phyloP scores from a whole-genome alignment of 2,113 vertebrate species.

The Delphinapterus leucas region DNA sequence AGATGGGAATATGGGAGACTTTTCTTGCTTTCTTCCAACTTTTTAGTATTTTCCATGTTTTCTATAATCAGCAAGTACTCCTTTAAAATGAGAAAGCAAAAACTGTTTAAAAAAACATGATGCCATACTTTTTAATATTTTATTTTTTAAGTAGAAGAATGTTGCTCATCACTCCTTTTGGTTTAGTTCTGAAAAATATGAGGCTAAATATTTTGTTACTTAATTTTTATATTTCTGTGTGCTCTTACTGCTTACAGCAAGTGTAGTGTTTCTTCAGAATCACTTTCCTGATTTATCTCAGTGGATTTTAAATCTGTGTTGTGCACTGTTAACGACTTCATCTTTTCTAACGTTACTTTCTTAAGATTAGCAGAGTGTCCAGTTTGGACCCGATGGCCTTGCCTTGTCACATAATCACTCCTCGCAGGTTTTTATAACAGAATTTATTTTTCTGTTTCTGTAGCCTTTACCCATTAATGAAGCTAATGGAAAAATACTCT shows the following conservation, averaged over 20 bases:
- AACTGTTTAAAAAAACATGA: not conserved
- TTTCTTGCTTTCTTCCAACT: not conserved
- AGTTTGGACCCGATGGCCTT: not conserved
- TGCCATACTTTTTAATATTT: not conserved
- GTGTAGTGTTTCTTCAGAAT: not conserved
- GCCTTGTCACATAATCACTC: not conserved
- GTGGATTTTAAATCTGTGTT: not conserved
- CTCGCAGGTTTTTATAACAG: not conserved
- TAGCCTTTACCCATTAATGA: conserved; percentile 81
- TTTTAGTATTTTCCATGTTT: not conserved
- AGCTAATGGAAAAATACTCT: conserved; percentile 83
- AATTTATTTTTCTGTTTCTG: conserved; percentile 5
- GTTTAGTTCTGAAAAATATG: not conserved
- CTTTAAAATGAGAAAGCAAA: not conserved
- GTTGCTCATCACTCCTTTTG: not conserved
- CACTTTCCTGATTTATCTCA: too few species aligned
- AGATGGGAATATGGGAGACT: not conserved
- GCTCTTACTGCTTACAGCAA: not conserved
- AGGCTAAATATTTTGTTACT: not conserved
- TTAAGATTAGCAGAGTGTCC: not conserved
- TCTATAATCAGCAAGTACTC: not conserved
- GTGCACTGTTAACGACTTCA: not conserved
- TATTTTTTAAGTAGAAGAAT: not conserved
- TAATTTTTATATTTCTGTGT: not conserved
- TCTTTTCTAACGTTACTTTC: not conserved